Evolutionary conservation across 2,888 invertebrate genomes (phyloP).

Genomic region (Nemotelus nigrinus): DNA sequence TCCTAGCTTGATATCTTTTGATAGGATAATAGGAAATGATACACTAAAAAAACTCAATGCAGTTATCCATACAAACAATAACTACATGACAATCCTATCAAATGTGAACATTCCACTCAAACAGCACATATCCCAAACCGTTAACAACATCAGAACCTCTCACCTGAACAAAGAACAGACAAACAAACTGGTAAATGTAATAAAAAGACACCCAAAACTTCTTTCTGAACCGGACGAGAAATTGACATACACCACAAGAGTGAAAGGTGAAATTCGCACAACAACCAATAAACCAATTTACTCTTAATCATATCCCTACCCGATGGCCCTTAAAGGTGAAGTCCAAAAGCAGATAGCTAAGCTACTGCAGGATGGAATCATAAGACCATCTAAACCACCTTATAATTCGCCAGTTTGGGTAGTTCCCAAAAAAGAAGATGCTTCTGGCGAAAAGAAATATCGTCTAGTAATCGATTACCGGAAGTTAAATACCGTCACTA

Average conservation of each 20-base stretch:
- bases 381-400: no score
- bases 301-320: conserved; percentile 14
- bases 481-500: conserved; percentile 33
- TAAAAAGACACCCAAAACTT: background rate
- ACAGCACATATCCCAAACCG: conserved; percentile 5
- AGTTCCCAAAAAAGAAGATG: conserved; percentile 23
- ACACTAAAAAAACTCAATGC: background rate
- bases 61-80: conserved; percentile 21
- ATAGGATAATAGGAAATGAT: conserved; percentile 27
- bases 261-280: conserved; percentile 16
- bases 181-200: background rate
- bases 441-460: conserved; percentile 37
- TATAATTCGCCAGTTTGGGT: conserved; percentile 19
- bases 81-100: conserved; percentile 4
- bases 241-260: background rate
- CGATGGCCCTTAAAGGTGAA: conserved; percentile 1
- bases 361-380: conserved; percentile 1
- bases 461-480: conserved; percentile 28
- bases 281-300: conserved; percentile 24
- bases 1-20: conserved; percentile 12
- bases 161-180: background rate
- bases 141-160: conserved; percentile 19
- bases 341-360: conserved; percentile 22
- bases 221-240: background rate
- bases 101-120: conserved; percentile 10